Evolutionary conservation across 2,797 vertebrate species (phyloP).

Genomic region (Discoglossus pictus): DNA sequence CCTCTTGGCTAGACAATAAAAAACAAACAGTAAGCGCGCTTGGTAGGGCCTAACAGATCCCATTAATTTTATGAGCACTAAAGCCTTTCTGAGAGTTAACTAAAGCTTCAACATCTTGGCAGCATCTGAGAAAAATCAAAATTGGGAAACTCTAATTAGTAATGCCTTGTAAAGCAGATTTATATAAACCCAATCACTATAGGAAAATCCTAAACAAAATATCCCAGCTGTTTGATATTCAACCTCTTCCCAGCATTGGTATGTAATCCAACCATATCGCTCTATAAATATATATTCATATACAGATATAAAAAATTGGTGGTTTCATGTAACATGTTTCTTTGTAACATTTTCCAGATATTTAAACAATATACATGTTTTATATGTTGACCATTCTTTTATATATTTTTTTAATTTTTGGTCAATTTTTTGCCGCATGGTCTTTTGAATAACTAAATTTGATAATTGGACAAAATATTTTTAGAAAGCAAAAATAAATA

Average conservation of each 20-base stretch:
- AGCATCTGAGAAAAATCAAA: conserved; percentile 3
- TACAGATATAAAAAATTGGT: conserved; percentile 22
- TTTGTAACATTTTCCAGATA: too few relatives aligned
- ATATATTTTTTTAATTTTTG: too few relatives aligned
- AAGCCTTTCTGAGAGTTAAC: neutral
- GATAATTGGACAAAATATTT: too few relatives aligned
- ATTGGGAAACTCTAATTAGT: conserved; percentile 1
- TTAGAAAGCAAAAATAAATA: too few relatives aligned
- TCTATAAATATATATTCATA: conserved; percentile 12
- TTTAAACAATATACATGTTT: too few relatives aligned
- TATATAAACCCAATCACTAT: conserved; percentile 4
- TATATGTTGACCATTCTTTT: too few relatives aligned
- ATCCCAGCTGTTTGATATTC: conserved; percentile 22
- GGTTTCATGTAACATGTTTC: too few relatives aligned
- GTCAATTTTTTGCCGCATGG: too few relatives aligned
- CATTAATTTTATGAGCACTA: too few relatives aligned
- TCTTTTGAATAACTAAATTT: too few relatives aligned
- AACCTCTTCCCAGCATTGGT: too few relatives aligned
- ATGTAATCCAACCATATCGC: neutral
- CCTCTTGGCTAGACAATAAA: conserved; percentile 34
- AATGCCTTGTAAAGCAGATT: conserved; percentile 36
- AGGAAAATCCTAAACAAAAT: conserved; percentile 30
- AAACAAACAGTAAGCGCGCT: neutral
- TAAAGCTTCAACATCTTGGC: conserved; percentile 10
- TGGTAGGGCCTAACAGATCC: too few relatives aligned